Evolutionary conservation across 2,888 invertebrate genomes (phyloP).

Genomic region (Exephanes ischioxanthus): DNA sequence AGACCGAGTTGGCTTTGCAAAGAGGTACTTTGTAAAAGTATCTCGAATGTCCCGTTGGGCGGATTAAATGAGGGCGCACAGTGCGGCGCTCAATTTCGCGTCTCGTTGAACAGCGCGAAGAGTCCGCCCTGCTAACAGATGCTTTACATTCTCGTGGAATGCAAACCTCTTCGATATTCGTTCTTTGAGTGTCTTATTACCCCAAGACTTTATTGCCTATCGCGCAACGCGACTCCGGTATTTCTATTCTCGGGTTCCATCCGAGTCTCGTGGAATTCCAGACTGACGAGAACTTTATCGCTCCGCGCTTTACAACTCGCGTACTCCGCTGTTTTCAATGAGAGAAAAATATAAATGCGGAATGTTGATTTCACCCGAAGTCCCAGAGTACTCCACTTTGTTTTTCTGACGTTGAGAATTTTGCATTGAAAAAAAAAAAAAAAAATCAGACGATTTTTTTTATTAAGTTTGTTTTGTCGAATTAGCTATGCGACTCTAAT

Average conservation of each 20-base stretch:
- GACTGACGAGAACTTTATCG: neutral
- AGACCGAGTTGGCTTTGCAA: neutral
- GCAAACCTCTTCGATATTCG: neutral
- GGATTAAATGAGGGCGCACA: neutral
- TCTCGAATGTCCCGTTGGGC: constrained; percentile 22
- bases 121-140: neutral
- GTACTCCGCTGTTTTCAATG: too few relatives aligned
- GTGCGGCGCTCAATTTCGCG: constrained; percentile 18
- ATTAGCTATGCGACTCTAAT: too few relatives aligned
- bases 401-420: too few relatives aligned
- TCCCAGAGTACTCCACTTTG: too few relatives aligned
- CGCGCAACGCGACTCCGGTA: neutral
- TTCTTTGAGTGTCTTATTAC: constrained; percentile 33
- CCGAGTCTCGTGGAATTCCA: constrained; percentile 2
- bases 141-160: constrained; percentile 1
- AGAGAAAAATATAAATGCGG: too few relatives aligned
- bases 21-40: constrained; percentile 5
- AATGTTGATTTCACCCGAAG: too few relatives aligned
- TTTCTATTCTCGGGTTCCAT: neutral
- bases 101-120: constrained; percentile 16
- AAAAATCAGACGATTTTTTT: too few relatives aligned
- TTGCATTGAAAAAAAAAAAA: too few relatives aligned
- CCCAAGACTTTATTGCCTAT: constrained; percentile 35
- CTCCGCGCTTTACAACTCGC: neutral
- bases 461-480: too few relatives aligned